phyloP scores from a whole-genome alignment of 2,888 invertebrate genomes.

The Stictocephala bisonia region DNA sequence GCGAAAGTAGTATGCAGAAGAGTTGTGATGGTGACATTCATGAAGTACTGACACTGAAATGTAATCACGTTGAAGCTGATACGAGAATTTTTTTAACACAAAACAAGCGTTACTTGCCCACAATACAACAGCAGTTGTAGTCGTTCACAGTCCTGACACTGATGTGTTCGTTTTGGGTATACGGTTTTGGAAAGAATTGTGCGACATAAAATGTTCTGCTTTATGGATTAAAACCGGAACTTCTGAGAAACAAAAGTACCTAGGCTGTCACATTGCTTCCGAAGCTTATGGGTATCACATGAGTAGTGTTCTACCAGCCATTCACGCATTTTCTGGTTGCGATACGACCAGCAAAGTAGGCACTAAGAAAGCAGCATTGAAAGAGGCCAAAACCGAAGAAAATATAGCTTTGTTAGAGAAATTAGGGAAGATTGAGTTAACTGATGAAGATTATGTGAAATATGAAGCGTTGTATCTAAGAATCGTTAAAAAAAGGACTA shows the following conservation, averaged over 20 bases:
- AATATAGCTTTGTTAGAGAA: not conserved
- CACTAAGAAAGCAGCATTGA: not conserved
- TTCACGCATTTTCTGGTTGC: not conserved
- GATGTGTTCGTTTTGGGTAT: constrained; percentile 15
- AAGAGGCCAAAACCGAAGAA: not conserved
- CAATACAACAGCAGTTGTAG: constrained; percentile 10
- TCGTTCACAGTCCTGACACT: constrained; percentile 24
- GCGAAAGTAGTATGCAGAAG: not conserved
- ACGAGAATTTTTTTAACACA: constrained; percentile 15
- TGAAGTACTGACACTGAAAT: not conserved
- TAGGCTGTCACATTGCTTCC: constrained; percentile 13
- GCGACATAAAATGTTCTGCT: not conserved
- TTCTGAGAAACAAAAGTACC: constrained; percentile 1
- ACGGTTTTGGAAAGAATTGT: constrained; percentile 5
- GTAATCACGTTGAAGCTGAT: constrained; percentile 12
- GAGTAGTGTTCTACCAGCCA: not conserved
- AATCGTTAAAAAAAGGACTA: not conserved
- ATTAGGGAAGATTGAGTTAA: not conserved
- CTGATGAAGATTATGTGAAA: not conserved
- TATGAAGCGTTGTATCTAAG: constrained; percentile 8
- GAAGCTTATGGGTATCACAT: constrained; percentile 1
- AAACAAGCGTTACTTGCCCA: constrained; percentile 10
- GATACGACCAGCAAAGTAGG: not conserved
- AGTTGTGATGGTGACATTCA: not conserved
- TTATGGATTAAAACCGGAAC: constrained; percentile 26